Evolutionary conservation across 2,888 invertebrate species (phyloP).

Genomic region (Myopa testacea): DNA sequence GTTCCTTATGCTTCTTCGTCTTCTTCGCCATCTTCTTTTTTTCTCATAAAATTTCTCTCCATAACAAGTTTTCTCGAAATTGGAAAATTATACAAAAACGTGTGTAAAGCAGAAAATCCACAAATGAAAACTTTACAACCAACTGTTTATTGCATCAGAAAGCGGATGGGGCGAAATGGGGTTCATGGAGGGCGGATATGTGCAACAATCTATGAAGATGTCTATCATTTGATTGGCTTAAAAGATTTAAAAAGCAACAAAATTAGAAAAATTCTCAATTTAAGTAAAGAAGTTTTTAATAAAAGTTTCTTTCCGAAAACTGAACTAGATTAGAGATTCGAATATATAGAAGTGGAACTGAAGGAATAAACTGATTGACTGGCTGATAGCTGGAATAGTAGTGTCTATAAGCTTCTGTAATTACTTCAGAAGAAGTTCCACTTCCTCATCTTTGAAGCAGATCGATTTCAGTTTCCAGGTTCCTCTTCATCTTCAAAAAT

Average conservation of each 20-base stretch:
- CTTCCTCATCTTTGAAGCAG: no score
- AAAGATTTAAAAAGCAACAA: no score
- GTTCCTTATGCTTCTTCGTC: not conserved
- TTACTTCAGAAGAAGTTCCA: no score
- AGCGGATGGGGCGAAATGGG: not conserved
- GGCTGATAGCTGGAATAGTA: no score
- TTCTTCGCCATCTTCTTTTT: slow-evolving; percentile 5
- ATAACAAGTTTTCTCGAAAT: slow-evolving; percentile 29
- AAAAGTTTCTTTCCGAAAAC: no score
- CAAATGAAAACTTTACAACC: slow-evolving; percentile 25
- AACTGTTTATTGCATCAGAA: not conserved
- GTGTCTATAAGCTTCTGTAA: no score
- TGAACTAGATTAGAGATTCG: no score
- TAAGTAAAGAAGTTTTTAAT: no score
- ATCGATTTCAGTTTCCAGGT: no score
- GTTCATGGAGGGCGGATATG: not conserved
- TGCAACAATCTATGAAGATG: not conserved
- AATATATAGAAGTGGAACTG: not conserved
- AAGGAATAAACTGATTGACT: not conserved
- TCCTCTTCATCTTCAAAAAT: no score
- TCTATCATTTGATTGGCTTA: slow-evolving; percentile 1
- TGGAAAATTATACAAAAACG: slow-evolving; percentile 35
- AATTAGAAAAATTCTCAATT: no score
- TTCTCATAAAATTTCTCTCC: slow-evolving; percentile 4
- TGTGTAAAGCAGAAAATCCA: slow-evolving; percentile 30